Evolutionary conservation across 2,888 invertebrate species (phyloP).

Genomic region (Yponomeuta sedellus): DNA sequence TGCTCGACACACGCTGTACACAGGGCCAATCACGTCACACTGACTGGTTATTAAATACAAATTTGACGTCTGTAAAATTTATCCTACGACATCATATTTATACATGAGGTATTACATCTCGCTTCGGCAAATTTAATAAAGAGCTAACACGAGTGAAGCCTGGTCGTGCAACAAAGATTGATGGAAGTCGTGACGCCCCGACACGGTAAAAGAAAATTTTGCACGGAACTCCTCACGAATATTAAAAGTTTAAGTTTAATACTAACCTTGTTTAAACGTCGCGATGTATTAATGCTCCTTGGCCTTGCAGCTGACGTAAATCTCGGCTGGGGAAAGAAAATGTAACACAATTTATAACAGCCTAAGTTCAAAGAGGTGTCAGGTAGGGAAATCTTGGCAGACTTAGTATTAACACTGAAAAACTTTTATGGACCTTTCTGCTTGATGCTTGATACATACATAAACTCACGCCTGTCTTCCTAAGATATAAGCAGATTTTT

Average conservation of each 20-base stretch:
- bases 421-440: neutral
- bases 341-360: neutral
- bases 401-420: neutral
- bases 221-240: slow-evolving; percentile 37
- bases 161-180: slow-evolving; percentile 54
- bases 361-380: neutral
- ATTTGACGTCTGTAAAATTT: slow-evolving; percentile 60
- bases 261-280: slow-evolving; percentile 29
- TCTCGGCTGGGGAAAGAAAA: neutral
- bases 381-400: neutral
- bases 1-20: neutral
- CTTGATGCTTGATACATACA: too few relatives aligned
- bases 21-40: slow-evolving; percentile 20
- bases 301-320: neutral
- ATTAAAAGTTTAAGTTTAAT: slow-evolving; percentile 40
- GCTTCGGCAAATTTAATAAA: slow-evolving; percentile 65
- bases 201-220: slow-evolving; percentile 42
- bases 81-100: slow-evolving; percentile 40
- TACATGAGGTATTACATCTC: slow-evolving; percentile 39
- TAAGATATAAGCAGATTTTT: too few relatives aligned
- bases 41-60: slow-evolving; percentile 46
- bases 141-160: slow-evolving; percentile 39
- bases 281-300: neutral
- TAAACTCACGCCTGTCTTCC: too few relatives aligned
- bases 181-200: slow-evolving; percentile 49